Conservation (phyloP, 2,888 invertebrate genomes). For the Drosophila dives region DNA sequence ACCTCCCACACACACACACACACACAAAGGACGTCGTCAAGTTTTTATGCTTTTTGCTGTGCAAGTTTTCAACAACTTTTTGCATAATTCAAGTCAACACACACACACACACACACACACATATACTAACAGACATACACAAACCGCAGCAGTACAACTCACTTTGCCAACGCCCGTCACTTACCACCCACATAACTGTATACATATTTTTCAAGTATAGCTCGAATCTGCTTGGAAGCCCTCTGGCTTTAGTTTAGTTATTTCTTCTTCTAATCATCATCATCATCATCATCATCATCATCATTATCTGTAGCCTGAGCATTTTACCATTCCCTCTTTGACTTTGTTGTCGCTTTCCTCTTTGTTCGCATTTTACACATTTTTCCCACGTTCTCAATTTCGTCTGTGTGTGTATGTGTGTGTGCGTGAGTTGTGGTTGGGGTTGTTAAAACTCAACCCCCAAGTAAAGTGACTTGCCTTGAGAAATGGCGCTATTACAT, state of each 20-base stretch:
- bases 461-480: constrained; percentile 49
- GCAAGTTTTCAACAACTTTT: constrained; percentile 72
- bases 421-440: constrained; percentile 7
- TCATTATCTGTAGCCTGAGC: constrained; percentile 29
- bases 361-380: constrained; percentile 62
- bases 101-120: constrained; percentile 8
- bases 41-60: constrained; percentile 58
- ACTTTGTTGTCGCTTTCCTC: constrained; percentile 27
- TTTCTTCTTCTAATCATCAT: constrained; percentile 43
- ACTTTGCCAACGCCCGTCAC: constrained; percentile 12
- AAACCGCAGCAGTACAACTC: neutral
- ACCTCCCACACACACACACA: constrained; percentile 6
- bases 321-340: constrained; percentile 40
- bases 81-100: constrained; percentile 61
- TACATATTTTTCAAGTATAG: constrained; percentile 64
- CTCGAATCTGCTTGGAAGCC: constrained; percentile 30
- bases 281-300: constrained; percentile 17
- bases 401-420: neutral
- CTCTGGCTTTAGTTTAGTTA: constrained; percentile 62
- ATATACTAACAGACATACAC: neutral
- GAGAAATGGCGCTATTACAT: constrained; percentile 16
- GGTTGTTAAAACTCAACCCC: constrained; percentile 36
- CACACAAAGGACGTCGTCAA: constrained; percentile 37
- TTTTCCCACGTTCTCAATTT: constrained; percentile 61
- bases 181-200: constrained; percentile 58